Conservation (phyloP, 2,113 vertebrate genomes). For the Paramisgurnus dabryanus region DNA sequence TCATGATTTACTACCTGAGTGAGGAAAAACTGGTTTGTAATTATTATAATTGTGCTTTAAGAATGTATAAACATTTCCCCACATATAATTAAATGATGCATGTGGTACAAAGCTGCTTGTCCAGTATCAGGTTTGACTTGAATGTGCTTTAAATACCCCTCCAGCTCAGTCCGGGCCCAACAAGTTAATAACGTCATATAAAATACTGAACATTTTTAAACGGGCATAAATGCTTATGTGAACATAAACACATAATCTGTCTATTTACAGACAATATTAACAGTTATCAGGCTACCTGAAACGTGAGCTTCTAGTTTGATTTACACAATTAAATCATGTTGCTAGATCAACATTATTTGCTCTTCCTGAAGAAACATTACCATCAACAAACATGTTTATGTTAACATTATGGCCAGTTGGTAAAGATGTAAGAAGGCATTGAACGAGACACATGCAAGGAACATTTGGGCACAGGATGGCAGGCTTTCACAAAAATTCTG, state of each 20-base stretch:
- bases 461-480: no score
- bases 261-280: no score
- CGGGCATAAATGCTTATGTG: not conserved
- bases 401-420: no score
- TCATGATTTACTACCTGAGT: slow-evolving; percentile 7
- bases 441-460: no score
- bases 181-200: not conserved
- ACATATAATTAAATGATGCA: slow-evolving; percentile 31
- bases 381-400: no score
- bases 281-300: not conserved
- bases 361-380: not conserved
- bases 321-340: not conserved
- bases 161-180: not conserved
- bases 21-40: slow-evolving; percentile 22
- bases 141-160: not conserved
- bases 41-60: slow-evolving; percentile 23
- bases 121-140: not conserved
- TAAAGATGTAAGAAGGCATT: no score
- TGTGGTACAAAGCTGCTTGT: not conserved
- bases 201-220: not conserved
- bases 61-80: slow-evolving; percentile 30
- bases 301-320: not conserved
- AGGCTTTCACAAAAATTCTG: no score
- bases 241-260: not conserved
- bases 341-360: not conserved